Evolutionary conservation across 2,113 vertebrate genomes (phyloP).

Genomic region (Chlorodrepanis virens): DNA sequence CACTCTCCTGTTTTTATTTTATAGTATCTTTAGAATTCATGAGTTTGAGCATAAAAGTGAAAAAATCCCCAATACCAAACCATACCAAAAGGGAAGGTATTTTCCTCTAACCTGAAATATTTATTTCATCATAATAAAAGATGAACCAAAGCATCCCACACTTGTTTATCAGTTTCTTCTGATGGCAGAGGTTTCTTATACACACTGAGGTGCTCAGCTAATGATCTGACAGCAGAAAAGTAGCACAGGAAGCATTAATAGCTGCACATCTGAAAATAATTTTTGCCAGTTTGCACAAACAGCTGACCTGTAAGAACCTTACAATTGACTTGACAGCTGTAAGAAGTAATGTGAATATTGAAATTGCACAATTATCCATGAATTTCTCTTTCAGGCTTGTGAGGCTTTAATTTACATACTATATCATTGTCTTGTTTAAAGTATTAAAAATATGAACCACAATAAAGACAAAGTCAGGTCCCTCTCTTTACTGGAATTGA

Average conservation of each 20-base stretch:
- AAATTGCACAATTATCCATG: neutral
- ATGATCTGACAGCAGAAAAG: neutral
- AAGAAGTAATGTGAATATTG: neutral
- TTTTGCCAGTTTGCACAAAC: neutral
- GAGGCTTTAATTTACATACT: neutral
- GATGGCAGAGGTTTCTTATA: neutral
- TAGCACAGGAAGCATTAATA: neutral
- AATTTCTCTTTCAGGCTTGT: neutral
- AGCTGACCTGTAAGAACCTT: neutral
- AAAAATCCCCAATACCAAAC: rapidly evolving
- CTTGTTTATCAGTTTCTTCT: neutral
- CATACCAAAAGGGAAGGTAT: neutral
- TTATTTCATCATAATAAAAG: neutral
- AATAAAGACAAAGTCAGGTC: neutral
- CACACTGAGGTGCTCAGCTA: neutral
- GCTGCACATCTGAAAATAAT: neutral
- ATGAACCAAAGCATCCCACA: neutral
- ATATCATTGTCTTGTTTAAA: neutral
- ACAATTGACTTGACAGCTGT: neutral
- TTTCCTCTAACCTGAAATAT: neutral
- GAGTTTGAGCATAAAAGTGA: neutral
- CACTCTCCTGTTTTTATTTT: neutral
- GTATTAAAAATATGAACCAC: neutral
- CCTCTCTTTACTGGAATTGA: neutral
- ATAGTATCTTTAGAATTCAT: neutral